Base-by-base conservation (phyloP, 2,797 vertebrate genomes). In the Lycodopsis pacificus region DNA sequence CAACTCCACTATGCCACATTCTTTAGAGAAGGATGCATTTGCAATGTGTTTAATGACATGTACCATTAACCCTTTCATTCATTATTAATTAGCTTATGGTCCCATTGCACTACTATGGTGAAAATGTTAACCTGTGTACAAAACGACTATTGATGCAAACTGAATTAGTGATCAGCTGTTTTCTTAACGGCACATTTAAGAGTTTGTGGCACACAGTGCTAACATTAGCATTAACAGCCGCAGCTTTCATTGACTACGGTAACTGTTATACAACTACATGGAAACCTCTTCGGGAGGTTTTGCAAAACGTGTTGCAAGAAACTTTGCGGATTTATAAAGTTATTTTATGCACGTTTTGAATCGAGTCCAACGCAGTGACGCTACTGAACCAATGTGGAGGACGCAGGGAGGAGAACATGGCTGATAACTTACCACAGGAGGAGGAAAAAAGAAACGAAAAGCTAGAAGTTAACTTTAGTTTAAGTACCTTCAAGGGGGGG, bases 171-270 rank as follows among this genome's bases (percentile, higher is more conserved):
- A 53, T 36, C 9, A 36, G 19, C 13, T 15, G n/a, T 32, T 17
- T 51, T 76, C 14, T 57, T 40, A 15, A 54, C 30, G 19, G 12
- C 32, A 17, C 4, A 56, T 42, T 11, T 57, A 6, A 54, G 30
- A 4, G 68, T 58, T 49, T 34, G 22, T 75, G 8, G 42, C 69
- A 57, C 32, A 59, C 15, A 64, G 27, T 56, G 78, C 81, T 67
- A 81, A 53, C 75, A 20, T 69, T 65, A 87, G 77, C 84, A 66
- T 76, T 10, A 49, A 30, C 42, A 5, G 6, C 75, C 57, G 70
- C 73, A 62, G 65, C 42, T 64, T 75, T 3, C 25, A 67, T 46
- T 19, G 12, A 20, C 19, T 20, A 20, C 46, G 48, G 7, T 12
- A 5, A 15, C 12, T 8, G n/a, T 67, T 46, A 53, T 11, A 68